Percentiles rank a stretch among this genome's conserved stretches.
Conservation (phyloP, 2,113 vertebrate species). For the Aplodontia rufa region DNA sequence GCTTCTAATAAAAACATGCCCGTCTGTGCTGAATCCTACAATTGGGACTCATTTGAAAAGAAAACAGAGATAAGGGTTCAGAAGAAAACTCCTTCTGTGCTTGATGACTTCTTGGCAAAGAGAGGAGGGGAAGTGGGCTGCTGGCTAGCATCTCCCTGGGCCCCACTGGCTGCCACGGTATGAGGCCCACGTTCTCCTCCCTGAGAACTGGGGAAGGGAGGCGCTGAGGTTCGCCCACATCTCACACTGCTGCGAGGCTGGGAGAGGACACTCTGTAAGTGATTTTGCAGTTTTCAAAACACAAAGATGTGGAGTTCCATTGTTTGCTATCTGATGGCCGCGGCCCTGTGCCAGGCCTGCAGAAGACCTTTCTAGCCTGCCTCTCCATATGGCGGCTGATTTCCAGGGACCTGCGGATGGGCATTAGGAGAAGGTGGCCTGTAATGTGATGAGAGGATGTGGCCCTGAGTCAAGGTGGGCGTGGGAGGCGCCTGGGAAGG, state of each 20-base stretch:
- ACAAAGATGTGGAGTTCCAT: not conserved
- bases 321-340: not conserved
- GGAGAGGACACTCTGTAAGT: not conserved
- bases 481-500: not conserved
- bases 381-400: accelerated
- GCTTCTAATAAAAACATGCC: constrained; percentile 40
- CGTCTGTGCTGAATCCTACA: not conserved
- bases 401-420: accelerated
- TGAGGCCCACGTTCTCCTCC: not conserved
- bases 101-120: constrained; percentile 67
- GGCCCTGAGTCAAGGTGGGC: not conserved
- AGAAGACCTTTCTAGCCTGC: not conserved
- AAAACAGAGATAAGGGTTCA: constrained; percentile 64
- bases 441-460: accelerated
- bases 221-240: not conserved
- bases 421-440: not conserved
- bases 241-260: not conserved
- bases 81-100: not conserved
- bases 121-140: not conserved
- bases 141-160: not conserved
- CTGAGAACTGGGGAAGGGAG: not conserved
- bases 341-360: not conserved
- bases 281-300: constrained; percentile 16
- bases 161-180: accelerated
- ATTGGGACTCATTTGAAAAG: constrained; percentile 52